These are phyloP conservation scores for Sarcophaga variegata DNA, from an alignment of 2,888 invertebrate genomes.

Conservation along the genomic window DNA sequence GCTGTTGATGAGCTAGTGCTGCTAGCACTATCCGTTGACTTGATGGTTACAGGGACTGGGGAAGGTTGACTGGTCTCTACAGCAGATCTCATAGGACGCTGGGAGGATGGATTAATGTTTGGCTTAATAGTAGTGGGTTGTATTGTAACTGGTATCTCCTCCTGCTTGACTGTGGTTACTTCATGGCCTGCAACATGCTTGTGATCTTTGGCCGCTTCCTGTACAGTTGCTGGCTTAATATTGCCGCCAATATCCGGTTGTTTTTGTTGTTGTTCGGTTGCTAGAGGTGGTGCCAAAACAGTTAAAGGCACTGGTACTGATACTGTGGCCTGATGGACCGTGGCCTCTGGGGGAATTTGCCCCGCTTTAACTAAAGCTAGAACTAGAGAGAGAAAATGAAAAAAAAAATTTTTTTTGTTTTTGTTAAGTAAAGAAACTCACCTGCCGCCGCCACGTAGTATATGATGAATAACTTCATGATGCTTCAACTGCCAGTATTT, in stretches of 20 bases:
- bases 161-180: too few relatives aligned
- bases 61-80: not conserved
- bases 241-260: not conserved
- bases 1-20: not conserved
- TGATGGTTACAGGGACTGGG: too few relatives aligned
- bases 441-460: not conserved
- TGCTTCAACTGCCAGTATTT: not conserved
- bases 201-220: slow-evolving; percentile 52
- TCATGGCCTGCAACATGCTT: not conserved
- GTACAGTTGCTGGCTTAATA: slow-evolving; percentile 32
- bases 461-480: not conserved
- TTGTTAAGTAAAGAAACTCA: not conserved
- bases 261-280: not conserved
- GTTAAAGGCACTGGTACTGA: slow-evolving; percentile 71
- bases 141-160: not conserved
- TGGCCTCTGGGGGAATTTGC: slow-evolving; percentile 72
- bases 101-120: not conserved
- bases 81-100: slow-evolving; percentile 31
- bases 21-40: not conserved
- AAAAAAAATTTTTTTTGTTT: not conserved
- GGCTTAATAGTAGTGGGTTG: not conserved
- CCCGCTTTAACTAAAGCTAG: slow-evolving; percentile 73
- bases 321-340: slow-evolving; percentile 64
- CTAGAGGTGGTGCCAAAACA: not conserved
- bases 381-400: slow-evolving; percentile 68